Evolutionary conservation across 2,113 vertebrate species (phyloP).

Genomic region (Phoxinus phoxinus): DNA sequence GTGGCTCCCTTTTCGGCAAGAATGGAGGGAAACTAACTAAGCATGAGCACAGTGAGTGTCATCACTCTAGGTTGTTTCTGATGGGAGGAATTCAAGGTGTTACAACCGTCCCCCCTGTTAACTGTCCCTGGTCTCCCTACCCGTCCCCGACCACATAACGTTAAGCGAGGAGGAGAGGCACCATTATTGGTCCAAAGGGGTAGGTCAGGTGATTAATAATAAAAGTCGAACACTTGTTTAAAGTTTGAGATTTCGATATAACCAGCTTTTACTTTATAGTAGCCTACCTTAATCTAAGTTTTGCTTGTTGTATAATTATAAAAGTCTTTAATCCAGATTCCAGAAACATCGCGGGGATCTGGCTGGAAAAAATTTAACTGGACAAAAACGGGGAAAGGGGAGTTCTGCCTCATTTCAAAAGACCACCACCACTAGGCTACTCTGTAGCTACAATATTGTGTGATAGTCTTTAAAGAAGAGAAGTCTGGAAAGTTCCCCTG

Average conservation of each 20-base stretch:
- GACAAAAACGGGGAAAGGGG: not conserved
- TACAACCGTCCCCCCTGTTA: too few species aligned
- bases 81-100: too few species aligned
- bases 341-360: not conserved
- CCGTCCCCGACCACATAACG: not conserved
- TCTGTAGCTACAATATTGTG: not conserved
- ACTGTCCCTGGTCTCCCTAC: too few species aligned
- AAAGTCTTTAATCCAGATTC: not conserved
- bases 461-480: not conserved
- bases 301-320: not conserved
- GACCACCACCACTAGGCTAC: too few species aligned
- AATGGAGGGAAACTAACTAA: too few species aligned
- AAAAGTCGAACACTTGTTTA: not conserved
- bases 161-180: not conserved
- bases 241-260: too few species aligned
- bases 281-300: not conserved
- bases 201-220: not conserved
- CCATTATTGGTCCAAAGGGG: not conserved
- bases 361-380: not conserved
- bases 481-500: constrained; percentile 16
- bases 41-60: too few species aligned
- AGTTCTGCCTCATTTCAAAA: not conserved
- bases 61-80: too few species aligned
- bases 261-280: not conserved
- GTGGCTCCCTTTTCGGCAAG: too few species aligned